phyloP scores from a whole-genome alignment of 1,140 invertebrate species.

The Maconellicoccus hirsutus region DNA sequence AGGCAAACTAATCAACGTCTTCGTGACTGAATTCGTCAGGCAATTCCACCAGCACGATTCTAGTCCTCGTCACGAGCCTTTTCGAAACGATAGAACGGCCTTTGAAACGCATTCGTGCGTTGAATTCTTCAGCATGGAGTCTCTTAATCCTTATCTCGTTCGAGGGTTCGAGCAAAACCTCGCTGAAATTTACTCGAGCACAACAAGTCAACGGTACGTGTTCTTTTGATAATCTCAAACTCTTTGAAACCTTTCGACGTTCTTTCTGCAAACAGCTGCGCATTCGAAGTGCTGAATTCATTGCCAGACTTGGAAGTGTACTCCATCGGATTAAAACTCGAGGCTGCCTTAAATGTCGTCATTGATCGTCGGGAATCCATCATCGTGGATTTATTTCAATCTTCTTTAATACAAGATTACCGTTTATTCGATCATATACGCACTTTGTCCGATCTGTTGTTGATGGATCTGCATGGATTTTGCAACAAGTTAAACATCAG shows the following conservation, averaged over 20 bases:
- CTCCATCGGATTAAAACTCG: not conserved
- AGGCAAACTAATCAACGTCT: not conserved
- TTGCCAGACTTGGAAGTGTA: not conserved
- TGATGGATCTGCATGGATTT: slow-evolving; percentile 2
- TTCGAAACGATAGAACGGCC: too few relatives aligned
- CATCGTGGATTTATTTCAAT: not conserved
- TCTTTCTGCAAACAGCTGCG: too few relatives aligned
- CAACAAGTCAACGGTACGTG: too few relatives aligned
- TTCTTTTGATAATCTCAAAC: too few relatives aligned
- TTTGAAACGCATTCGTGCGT: not conserved
- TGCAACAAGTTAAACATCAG: not conserved
- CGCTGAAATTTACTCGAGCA: not conserved
- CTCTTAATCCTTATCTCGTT: not conserved
- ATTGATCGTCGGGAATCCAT: not conserved
- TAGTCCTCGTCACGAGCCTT: too few relatives aligned
- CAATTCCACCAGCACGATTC: too few relatives aligned
- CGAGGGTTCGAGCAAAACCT: not conserved
- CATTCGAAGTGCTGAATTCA: not conserved
- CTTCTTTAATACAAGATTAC: not conserved
- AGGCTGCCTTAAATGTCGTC: not conserved
- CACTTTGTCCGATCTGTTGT: not conserved
- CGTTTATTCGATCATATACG: not conserved
- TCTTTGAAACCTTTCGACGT: too few relatives aligned
- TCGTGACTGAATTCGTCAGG: not conserved
- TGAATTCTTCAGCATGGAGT: not conserved